Evolutionary conservation across 1,140 invertebrate species (phyloP).

Genomic region (Zaprionus tsacasi): DNA sequence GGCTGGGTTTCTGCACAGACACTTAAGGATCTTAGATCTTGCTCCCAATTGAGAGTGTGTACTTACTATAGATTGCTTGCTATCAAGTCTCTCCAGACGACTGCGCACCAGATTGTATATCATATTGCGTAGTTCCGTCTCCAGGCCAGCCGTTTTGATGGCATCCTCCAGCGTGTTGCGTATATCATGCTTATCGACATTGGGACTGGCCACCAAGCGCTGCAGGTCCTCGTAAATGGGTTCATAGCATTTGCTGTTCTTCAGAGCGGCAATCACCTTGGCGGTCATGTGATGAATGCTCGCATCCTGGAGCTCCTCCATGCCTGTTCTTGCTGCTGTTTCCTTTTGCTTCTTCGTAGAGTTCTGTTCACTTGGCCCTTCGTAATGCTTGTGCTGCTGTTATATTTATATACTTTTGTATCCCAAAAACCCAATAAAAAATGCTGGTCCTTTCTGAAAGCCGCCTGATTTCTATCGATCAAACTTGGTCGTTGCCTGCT

Average conservation of each 20-base stretch:
- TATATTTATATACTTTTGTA: not conserved
- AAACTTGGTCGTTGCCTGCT: constrained; percentile 48
- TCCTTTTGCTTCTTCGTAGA: not conserved
- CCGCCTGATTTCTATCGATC: constrained; percentile 48
- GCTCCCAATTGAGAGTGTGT: not conserved
- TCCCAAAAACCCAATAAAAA: constrained; percentile 23
- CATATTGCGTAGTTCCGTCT: constrained; percentile 92
- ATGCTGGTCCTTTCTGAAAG: constrained; percentile 23
- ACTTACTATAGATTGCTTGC: constrained; percentile 52
- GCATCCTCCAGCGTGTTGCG: constrained; percentile 89
- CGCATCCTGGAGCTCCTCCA: constrained; percentile 85
- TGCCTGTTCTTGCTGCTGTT: constrained; percentile 69
- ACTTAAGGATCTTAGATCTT: not conserved
- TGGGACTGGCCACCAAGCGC: constrained; percentile 88
- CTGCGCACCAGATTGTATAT: constrained; percentile 91
- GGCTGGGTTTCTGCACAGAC: constrained; percentile 53
- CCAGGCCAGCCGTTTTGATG: constrained; percentile 90
- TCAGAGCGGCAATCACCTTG: constrained; percentile 87
- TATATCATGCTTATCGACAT: constrained; percentile 90
- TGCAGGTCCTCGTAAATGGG: constrained; percentile 87
- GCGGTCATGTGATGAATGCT: constrained; percentile 87
- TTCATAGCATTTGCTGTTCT: constrained; percentile 87
- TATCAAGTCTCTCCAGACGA: constrained; percentile 46
- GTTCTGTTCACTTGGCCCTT: not conserved
- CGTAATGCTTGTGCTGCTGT: constrained; percentile 12